Conservation (phyloP, 2,113 vertebrate species). For the Gallinago media region DNA sequence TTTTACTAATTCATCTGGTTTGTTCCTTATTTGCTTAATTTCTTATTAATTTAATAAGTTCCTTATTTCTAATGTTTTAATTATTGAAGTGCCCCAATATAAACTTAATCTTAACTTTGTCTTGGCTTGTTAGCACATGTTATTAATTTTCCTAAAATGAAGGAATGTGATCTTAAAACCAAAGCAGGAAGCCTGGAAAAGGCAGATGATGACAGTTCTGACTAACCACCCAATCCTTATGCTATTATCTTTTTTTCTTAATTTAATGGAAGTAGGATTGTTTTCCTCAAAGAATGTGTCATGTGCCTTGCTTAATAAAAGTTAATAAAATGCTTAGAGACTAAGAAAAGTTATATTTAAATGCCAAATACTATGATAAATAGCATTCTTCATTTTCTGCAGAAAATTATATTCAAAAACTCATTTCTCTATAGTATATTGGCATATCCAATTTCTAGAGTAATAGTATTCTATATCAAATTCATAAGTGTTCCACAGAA, state of each 20-base stretch:
- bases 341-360: constrained; percentile 1
- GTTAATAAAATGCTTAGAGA: constrained; percentile 8
- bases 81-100: neutral
- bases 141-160: neutral
- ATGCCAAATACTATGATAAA: constrained; percentile 41
- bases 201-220: neutral
- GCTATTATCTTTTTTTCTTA: neutral
- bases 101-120: neutral
- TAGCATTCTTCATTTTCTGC: neutral
- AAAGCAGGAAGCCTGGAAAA: neutral
- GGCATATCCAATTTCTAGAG: constrained; percentile 18
- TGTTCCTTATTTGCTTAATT: neutral
- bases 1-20: neutral
- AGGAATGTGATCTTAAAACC: neutral
- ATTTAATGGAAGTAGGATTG: neutral
- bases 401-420: constrained; percentile 8
- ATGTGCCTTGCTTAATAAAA: neutral
- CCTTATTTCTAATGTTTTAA: neutral
- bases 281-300: neutral
- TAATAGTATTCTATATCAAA: constrained; percentile 1
- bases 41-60: too few relatives aligned
- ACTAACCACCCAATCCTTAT: neutral
- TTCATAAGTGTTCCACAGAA: neutral
- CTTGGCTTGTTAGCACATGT: neutral
- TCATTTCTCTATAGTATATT: neutral